These are phyloP conservation scores for Sipha maydis DNA, from an alignment of 2,888 invertebrate species.

Conservation along the genomic window DNA sequence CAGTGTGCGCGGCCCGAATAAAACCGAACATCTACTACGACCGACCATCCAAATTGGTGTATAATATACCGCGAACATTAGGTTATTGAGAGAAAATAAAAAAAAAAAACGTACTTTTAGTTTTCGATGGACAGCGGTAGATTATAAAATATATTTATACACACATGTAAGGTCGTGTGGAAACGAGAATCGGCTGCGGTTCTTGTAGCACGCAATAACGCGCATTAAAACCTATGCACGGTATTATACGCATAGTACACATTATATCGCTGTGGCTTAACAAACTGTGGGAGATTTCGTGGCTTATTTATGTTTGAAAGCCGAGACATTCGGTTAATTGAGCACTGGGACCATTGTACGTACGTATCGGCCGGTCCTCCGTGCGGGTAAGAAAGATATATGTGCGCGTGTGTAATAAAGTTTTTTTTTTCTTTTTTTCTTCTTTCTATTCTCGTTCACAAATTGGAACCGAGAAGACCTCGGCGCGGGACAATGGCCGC, in stretches of 20 bases:
- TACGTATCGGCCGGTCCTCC: not conserved
- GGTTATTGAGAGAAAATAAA: not conserved
- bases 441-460: conserved; percentile 29
- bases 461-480: conserved; percentile 28
- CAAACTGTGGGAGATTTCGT: conserved; percentile 31
- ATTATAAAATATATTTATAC: not conserved
- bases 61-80: not conserved
- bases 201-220: not conserved
- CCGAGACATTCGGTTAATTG: conserved; percentile 54
- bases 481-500: conserved; percentile 43
- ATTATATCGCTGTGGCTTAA: not conserved
- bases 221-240: not conserved
- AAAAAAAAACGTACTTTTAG: not conserved
- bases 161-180: no score
- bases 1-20: not conserved
- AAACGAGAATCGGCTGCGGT: not conserved
- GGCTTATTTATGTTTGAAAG: conserved; percentile 17
- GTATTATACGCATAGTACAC: not conserved
- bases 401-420: not conserved
- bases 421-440: not conserved
- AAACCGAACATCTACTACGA: not conserved
- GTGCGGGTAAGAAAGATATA: not conserved
- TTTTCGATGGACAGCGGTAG: not conserved
- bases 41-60: no score
- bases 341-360: conserved; percentile 38